Percentiles rank a stretch among this genome's conserved stretches.
These are phyloP conservation scores for Amphiura filiformis DNA, from an alignment of 35 echinoderm and acorn worm species.

Conservation along the genomic window DNA sequence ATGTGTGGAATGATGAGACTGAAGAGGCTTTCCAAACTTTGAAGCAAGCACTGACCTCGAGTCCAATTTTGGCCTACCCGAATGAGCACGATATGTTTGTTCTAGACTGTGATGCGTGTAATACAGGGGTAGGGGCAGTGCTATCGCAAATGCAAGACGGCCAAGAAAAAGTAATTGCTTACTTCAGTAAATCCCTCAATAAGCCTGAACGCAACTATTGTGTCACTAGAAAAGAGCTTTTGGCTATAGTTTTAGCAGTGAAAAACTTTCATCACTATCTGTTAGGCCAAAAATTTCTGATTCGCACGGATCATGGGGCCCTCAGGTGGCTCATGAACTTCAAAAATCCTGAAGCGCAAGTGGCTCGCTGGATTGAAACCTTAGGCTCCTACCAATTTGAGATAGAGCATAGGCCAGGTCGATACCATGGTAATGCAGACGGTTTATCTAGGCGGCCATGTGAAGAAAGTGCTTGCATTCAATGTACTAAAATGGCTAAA, in stretches of 20 bases:
- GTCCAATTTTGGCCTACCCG: background rate
- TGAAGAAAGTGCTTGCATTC: background rate
- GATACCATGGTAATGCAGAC: constrained; percentile 29
- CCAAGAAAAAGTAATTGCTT: background rate
- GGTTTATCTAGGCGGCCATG: constrained; percentile 28
- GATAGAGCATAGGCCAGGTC: constrained; percentile 15
- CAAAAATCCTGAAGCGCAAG: constrained; percentile 17
- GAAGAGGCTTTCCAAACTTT: background rate
- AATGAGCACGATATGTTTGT: background rate
- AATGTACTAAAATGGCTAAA: background rate
- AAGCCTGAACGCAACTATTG: constrained; percentile 53
- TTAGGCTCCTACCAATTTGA: constrained; percentile 15
- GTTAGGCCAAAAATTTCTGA: constrained; percentile 29
- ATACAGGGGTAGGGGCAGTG: background rate
- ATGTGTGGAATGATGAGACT: background rate
- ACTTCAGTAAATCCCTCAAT: constrained; percentile 32
- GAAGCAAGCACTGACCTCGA: background rate
- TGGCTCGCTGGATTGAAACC: constrained; percentile 37
- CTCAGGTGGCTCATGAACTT: constrained; percentile 17
- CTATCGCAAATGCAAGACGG: background rate
- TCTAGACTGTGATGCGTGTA: no score
- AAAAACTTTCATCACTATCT: constrained; percentile 65
- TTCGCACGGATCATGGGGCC: constrained; percentile 22
- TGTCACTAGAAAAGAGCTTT: constrained; percentile 39
- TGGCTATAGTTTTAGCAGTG: constrained; percentile 28